A percentile compares a stretch with the other conserved stretches of the same genome.
Conservation (phyloP, 2,113 vertebrate species). For the Sinocyclocheilus grahami region DNA sequence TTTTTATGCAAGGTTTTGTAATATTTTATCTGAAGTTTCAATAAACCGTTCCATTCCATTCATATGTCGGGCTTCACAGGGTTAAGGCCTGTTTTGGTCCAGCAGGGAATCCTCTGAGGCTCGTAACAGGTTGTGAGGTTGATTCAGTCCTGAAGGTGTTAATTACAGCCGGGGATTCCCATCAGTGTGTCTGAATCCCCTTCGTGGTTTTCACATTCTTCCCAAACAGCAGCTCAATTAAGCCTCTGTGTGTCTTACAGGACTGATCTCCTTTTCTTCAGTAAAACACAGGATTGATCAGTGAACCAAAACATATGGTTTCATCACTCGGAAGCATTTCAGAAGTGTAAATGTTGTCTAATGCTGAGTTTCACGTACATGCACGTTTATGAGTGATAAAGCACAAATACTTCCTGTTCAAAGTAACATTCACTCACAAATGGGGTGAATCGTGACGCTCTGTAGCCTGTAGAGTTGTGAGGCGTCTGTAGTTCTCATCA, state of each 20-base stretch:
- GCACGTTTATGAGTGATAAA: too few species aligned
- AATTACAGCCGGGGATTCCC: constrained; percentile 35
- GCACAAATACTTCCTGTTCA: too few species aligned
- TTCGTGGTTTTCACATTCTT: background rate
- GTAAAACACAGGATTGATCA: background rate
- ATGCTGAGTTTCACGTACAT: background rate
- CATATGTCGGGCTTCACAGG: too few species aligned
- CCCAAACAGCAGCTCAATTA: background rate
- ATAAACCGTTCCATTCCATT: too few species aligned
- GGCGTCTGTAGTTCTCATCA: background rate
- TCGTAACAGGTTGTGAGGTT: constrained; percentile 4
- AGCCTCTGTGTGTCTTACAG: background rate
- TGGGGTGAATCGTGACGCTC: too few species aligned
- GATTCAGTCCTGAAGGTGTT: constrained; percentile 28
- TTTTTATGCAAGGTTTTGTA: too few species aligned
- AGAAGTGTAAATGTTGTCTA: background rate
- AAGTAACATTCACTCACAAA: too few species aligned
- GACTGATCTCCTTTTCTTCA: background rate
- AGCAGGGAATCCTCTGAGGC: background rate
- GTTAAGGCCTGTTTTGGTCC: too few species aligned
- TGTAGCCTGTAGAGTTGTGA: too few species aligned
- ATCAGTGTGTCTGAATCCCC: background rate
- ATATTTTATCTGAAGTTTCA: too few species aligned
- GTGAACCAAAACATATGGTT: background rate
- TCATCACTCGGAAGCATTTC: background rate